Evolutionary conservation across 2,797 vertebrate species (phyloP), one percentile per base, ranked within the genome.

Genomic region (Remorina albescens): DNA sequence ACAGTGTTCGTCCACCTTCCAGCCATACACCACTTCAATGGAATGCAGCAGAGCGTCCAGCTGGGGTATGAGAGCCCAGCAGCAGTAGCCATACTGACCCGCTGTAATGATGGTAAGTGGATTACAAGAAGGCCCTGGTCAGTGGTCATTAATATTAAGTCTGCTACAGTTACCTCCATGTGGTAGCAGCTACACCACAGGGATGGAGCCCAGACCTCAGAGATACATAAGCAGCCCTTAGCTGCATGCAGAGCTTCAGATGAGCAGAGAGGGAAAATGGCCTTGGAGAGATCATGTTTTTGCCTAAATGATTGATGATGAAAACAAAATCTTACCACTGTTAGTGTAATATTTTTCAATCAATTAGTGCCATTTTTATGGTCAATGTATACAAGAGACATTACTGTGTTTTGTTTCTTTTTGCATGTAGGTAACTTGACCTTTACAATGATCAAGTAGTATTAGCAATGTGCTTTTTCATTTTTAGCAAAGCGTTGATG

Each of bases 51-150:
- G 16, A 10, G 28, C 8, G 46, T 87, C 88, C 88, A 91, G 86
- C 88, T 87, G 74, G 81, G 81, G 66, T 71, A 59, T 57, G 68
- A 83, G 84, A 82, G 82, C 77, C 82, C 81, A 74, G 79, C 72
- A 89, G 86, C 84, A 82, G 81, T 77, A 86, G 79, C 83, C 81
- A 74, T 19, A 49, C 78, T 80, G 82, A 92, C 88, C 86, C 66
- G 13, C 67, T 73, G 77, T 89, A 89, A 89, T 87, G 86, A 88
- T 21, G 71, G 8, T 91, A 90, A 92, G 87, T 86, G 83, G 86
- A 91, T 92, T 91, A 89, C 85, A 86, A 90, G 85, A 66, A 88
- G 83, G 85, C 81, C 80, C 81, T 56, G 84, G 87, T 89, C 86
- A 83, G 67, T 84, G 84, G 84, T 87, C 83, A 85, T 85, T 90